Evolutionary conservation across 2,888 invertebrate species (phyloP).

Genomic region (Exephanes ischioxanthus): DNA sequence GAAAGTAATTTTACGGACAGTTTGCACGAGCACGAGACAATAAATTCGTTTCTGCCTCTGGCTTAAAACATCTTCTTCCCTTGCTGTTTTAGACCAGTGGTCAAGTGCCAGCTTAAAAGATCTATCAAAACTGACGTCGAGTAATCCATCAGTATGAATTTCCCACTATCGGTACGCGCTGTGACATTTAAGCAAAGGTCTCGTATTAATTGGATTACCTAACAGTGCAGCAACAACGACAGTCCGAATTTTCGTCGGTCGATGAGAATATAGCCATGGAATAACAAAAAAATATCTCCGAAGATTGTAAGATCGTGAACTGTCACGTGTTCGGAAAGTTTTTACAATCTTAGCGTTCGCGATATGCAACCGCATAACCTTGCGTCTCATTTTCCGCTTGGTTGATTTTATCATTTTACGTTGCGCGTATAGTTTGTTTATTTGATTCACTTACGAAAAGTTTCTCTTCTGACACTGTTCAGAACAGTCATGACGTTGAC

Average conservation of each 20-base stretch:
- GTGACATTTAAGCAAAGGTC: not conserved
- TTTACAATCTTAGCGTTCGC: not conserved
- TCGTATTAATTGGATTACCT: not conserved
- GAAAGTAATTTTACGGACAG: not conserved
- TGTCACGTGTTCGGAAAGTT: constrained; percentile 15
- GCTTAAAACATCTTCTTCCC: not conserved
- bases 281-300: not conserved
- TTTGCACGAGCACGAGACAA: not conserved
- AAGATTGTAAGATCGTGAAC: not conserved
- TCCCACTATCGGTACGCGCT: not conserved
- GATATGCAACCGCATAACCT: constrained; percentile 43
- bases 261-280: not conserved
- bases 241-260: not conserved
- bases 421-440: not conserved
- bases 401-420: not conserved
- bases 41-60: not conserved
- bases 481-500: constrained; percentile 74
- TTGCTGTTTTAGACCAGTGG: no score
- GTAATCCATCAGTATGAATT: not conserved
- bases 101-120: no score
- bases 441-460: constrained; percentile 73
- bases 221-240: not conserved
- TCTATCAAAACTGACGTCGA: not conserved
- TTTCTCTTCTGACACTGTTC: constrained; percentile 72
- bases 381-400: not conserved